Base-by-base conservation (phyloP, 2,113 vertebrate species). In the Bufo bufo region DNA sequence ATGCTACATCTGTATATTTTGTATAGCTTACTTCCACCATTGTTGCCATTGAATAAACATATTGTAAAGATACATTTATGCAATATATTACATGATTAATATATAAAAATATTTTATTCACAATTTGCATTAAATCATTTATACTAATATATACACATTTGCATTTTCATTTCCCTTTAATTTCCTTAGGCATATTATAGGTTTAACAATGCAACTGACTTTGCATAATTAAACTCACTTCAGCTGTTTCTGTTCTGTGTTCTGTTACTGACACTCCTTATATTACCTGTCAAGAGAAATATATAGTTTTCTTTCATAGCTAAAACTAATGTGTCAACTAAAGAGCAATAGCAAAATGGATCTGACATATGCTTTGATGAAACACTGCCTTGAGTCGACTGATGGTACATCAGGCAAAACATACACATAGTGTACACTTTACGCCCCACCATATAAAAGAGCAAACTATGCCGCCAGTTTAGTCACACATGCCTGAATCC, bases 111-210 rank as follows among this genome's bases (percentile, higher is more conserved):
- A 49, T 43, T 16, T 49, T 49, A 19, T 63, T 61, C 17, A 33
- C 49, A 54, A 66, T n/a, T 23, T n/a, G 19, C 52, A 20, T 65
- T 80, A 56, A 16, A 59, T 14, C 13, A 82, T 56, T 10, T 77
- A 52, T 13, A 71, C 89, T 91, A 92, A 92, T 90, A 85, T 85
- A 66, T 91, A 93, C 94, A 94, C 90, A 92, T 94, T 92, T 94
- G 90, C 89, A 86, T 94, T 94, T 93, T 93, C 91, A 93, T 94
- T 93, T 91, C 90, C 87, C 91, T 90, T 92, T 94, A 91, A 93
- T 94, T 94, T 94, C 89, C 52, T 54, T 83, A 90, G 91, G 86
- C 90, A 90, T 11, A 82, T 93, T 93, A 89, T 56, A 88, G 92
- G 89, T 92, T 93, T 94, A 94, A 93, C 93, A 92, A 89, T 83